These are phyloP conservation scores for Anseranas semipalmata DNA, from an alignment of 2,113 vertebrate genomes.

Conservation along the genomic window DNA sequence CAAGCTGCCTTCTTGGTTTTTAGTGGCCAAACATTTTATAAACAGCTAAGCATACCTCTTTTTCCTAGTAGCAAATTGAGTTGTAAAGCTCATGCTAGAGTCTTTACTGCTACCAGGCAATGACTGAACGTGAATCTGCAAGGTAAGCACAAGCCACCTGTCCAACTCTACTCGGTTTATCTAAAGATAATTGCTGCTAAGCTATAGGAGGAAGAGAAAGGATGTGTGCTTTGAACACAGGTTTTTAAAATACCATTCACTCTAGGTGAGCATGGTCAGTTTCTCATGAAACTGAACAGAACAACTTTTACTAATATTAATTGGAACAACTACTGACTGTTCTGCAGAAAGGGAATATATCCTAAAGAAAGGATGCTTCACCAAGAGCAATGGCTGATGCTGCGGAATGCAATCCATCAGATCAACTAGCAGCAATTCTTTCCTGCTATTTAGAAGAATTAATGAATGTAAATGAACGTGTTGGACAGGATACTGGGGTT, in stretches of 20 bases:
- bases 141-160: neutral
- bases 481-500: neutral
- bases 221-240: rapidly evolving
- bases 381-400: neutral
- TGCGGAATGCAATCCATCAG: neutral
- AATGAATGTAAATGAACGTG: neutral
- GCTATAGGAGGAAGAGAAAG: neutral
- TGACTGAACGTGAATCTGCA: rapidly evolving
- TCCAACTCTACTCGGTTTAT: neutral
- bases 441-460: neutral
- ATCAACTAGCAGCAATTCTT: neutral
- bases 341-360: neutral
- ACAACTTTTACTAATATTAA: neutral
- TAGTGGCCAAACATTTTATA: rapidly evolving
- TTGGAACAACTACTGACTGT: too few relatives aligned
- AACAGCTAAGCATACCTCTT: neutral
- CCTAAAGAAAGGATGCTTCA: neutral
- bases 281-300: neutral
- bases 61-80: neutral
- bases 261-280: rapidly evolving
- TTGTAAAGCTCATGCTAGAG: neutral
- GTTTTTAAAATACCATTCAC: rapidly evolving
- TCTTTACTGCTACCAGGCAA: neutral
- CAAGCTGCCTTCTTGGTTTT: neutral
- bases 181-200: neutral